phyloP scores from a whole-genome alignment of 1,140 invertebrate species.

The Telenomus remus region DNA sequence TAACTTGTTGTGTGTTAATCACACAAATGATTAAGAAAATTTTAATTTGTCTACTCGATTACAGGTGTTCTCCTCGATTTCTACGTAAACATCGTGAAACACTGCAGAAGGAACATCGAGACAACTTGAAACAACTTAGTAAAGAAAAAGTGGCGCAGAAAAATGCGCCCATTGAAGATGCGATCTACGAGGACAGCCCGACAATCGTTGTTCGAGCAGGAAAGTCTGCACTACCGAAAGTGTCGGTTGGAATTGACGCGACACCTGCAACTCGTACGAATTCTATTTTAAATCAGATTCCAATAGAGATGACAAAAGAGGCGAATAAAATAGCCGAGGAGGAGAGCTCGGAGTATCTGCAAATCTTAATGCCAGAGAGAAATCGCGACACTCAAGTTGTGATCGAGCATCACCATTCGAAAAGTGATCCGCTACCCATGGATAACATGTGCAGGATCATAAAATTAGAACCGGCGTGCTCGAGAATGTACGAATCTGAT shows the following conservation, averaged over 20 bases:
- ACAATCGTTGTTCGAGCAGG: conserved; percentile 74
- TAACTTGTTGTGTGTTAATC: too few species aligned
- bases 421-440: conserved; percentile 78
- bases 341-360: conserved; percentile 25
- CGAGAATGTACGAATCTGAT: conserved; percentile 68
- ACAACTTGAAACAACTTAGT: conserved; percentile 75
- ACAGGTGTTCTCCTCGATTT: conserved; percentile 80
- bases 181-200: conserved; percentile 70
- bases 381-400: conserved; percentile 65
- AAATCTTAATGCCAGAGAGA: conserved; percentile 20
- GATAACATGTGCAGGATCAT: conserved; percentile 61
- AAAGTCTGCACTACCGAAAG: conserved; percentile 78
- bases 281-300: conserved; percentile 83
- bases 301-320: conserved; percentile 79
- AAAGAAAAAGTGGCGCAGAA: conserved; percentile 66
- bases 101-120: conserved; percentile 69
- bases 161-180: conserved; percentile 65
- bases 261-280: conserved; percentile 82
- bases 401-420: conserved; percentile 82
- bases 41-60: conserved; percentile 6
- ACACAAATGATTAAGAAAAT: too few species aligned
- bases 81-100: conserved; percentile 74
- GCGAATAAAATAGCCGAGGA: conserved; percentile 19
- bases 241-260: conserved; percentile 84
- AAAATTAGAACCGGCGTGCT: conserved; percentile 59